Percentiles rank a stretch among this genome's conserved stretches.
Evolutionary conservation across 2,888 invertebrate species (phyloP).

Genomic region (Augochlorella aurata): DNA sequence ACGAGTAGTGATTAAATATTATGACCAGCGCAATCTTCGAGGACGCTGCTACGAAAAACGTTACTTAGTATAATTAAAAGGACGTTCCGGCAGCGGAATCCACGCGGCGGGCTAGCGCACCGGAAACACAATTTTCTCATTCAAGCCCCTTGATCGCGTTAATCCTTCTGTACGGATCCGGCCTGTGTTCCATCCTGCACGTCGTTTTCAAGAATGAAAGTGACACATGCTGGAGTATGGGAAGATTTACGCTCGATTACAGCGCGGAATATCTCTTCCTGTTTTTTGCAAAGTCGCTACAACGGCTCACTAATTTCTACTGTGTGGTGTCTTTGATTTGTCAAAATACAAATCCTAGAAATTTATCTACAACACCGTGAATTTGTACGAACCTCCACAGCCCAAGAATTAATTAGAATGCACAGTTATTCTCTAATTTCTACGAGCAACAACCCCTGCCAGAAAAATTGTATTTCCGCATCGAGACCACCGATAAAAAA

Average conservation of each 20-base stretch:
- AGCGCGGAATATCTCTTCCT: too few species aligned
- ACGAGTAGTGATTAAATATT: conserved; percentile 82
- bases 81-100: conserved; percentile 61
- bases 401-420: too few species aligned
- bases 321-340: too few species aligned
- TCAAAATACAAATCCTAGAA: too few species aligned
- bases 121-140: conserved; percentile 31
- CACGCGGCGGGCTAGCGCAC: conserved; percentile 20
- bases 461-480: too few species aligned
- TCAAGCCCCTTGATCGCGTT: conserved; percentile 21
- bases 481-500: too few species aligned
- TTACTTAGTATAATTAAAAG: conserved; percentile 82
- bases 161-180: conserved; percentile 6
- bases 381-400: too few species aligned
- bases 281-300: too few species aligned
- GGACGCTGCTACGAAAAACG: conserved; percentile 71
- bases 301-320: background rate
- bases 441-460: too few species aligned
- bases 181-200: background rate
- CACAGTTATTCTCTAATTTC: too few species aligned
- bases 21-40: conserved; percentile 78
- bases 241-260: background rate
- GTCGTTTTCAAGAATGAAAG: background rate
- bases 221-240: background rate
- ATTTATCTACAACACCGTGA: too few species aligned